These are phyloP conservation scores for Luperina nickerlii DNA, from an alignment of 2,888 invertebrate genomes.

Conservation along the genomic window DNA sequence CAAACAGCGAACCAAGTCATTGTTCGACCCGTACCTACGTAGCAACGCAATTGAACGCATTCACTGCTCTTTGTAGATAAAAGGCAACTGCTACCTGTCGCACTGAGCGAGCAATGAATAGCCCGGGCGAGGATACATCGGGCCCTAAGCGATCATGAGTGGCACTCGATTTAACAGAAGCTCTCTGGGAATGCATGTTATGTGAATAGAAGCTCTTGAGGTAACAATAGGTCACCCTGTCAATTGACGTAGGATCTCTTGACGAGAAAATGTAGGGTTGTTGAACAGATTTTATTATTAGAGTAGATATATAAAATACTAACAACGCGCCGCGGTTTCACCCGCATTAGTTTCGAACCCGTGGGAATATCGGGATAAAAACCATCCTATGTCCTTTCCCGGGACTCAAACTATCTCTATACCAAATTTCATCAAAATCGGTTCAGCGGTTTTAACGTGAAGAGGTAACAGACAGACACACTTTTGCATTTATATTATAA, in stretches of 20 bases:
- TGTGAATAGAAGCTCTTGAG: constrained; percentile 34
- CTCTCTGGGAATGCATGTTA: constrained; percentile 35
- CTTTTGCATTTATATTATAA: too few relatives aligned
- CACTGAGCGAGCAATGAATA: constrained; percentile 45
- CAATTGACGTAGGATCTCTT: constrained; percentile 16
- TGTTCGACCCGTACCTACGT: constrained; percentile 20
- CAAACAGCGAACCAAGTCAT: constrained; percentile 22
- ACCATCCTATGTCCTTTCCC: too few relatives aligned
- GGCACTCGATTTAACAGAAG: constrained; percentile 55
- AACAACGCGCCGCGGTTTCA: too few relatives aligned
- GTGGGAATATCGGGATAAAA: too few relatives aligned
- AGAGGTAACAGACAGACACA: too few relatives aligned
- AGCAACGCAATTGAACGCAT: constrained; percentile 34
- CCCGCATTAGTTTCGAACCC: too few relatives aligned
- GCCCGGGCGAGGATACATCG: constrained; percentile 36
- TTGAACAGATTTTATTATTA: not conserved
- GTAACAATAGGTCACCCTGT: constrained; percentile 43
- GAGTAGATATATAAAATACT: not conserved
- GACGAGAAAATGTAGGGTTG: not conserved
- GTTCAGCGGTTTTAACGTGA: too few relatives aligned
- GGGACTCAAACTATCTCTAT: too few relatives aligned
- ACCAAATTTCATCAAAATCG: too few relatives aligned
- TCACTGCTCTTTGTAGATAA: constrained; percentile 29
- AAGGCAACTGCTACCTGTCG: constrained; percentile 34
- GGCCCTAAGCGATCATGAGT: constrained; percentile 37